phyloP scores from a whole-genome alignment of 35 echinoderm and acorn worm species.

The Lytechinus pictus region DNA sequence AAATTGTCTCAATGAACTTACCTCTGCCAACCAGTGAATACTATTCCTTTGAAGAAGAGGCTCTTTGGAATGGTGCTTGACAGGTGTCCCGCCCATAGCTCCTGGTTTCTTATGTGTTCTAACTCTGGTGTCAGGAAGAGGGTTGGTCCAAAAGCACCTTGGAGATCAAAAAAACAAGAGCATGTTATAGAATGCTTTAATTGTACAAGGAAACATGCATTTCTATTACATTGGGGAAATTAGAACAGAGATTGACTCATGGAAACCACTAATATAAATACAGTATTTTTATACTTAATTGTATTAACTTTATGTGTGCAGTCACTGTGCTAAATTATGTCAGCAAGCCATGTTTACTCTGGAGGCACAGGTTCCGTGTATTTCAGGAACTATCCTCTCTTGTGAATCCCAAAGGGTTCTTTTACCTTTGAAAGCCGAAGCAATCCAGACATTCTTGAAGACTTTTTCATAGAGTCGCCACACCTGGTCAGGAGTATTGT shows the following conservation, averaged over 20 bases:
- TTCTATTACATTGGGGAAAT: neutral
- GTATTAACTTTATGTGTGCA: too few relatives aligned
- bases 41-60: conserved; percentile 68
- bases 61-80: conserved; percentile 52
- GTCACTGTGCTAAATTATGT: too few relatives aligned
- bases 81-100: conserved; percentile 71
- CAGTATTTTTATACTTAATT: too few relatives aligned
- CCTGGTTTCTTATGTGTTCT: conserved; percentile 80
- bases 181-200: neutral
- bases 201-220: too few relatives aligned
- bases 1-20: neutral
- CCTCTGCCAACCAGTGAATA: conserved; percentile 92
- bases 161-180: neutral
- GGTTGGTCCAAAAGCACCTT: conserved; percentile 79
- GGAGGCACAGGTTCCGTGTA: too few relatives aligned
- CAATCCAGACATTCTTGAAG: conserved; percentile 78
- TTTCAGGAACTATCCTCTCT: neutral
- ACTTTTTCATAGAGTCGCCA: conserved; percentile 64
- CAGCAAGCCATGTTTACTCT: too few relatives aligned
- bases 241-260: neutral
- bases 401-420: neutral
- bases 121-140: conserved; percentile 61
- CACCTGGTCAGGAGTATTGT: conserved; percentile 38
- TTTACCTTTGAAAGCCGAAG: conserved; percentile 89
- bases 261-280: neutral